Base-by-base conservation (phyloP, 2,888 invertebrate genomes). In the Troides oblongomaculatus region DNA sequence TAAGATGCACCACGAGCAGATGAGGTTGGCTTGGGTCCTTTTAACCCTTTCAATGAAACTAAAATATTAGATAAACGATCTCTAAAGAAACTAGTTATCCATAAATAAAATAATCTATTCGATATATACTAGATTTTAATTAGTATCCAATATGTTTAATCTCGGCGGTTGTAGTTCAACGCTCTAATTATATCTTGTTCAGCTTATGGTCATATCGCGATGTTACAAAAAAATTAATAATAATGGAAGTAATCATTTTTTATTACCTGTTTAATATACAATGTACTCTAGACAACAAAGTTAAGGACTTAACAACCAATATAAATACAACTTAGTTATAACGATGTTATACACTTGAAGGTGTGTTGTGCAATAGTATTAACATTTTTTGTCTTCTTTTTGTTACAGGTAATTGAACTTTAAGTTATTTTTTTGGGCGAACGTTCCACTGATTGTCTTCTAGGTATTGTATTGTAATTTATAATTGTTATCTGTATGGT, bases 331-430 rank as follows among this genome's bases (percentile, higher is more conserved):
- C 25, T 63, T 63, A 39, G 6, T 63, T 63, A 39, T 59, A 63
- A 58, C 39, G 57, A 56, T 30, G 50, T 63, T 23, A 23, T 69
- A 21, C 30, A 61, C 50, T 69, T 67, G 14, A 10, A 7, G 61
- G 68, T 73, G 77, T 76, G 72, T 75, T 75, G 68, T 74, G 23
- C 60, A 66, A 68, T 69, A 72, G 68, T 75, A 80, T 76, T 78
- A 76, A 77, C 72, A 72, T 78, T 79, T 80, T 78, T 83, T 74
- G 5, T 30, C 74, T 70, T 71, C 75, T 80, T 82, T 84, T 84
- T 84, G 81, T 87, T 86, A 67, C 86, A 87, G 88, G 88, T 88
- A 88, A 86, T 78, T 84, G 86, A 86, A 79, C 84, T 74, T 75
- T 43, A n/a, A 73, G 78, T 80, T 81, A 30, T 30, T 76, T 83